Evolutionary conservation across 2,113 vertebrate species (phyloP).

Genomic region (Passer montanus): DNA sequence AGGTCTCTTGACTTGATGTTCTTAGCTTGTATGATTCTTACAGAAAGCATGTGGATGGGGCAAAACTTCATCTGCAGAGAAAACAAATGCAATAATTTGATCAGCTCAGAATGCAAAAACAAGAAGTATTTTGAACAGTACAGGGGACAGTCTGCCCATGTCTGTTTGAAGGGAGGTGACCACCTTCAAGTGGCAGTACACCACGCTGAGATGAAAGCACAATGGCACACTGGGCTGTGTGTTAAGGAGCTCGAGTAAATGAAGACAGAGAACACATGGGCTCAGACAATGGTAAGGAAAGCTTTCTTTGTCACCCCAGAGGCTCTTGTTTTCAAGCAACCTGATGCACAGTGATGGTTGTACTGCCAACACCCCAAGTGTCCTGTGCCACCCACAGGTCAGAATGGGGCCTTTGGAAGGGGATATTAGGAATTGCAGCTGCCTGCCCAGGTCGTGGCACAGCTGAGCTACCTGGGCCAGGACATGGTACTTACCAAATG

Average conservation of each 20-base stretch:
- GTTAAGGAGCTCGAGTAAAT: not conserved
- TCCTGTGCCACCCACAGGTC: not conserved
- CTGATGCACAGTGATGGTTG: not conserved
- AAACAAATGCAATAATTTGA: conserved; percentile 36
- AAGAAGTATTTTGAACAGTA: not conserved
- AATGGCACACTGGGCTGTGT: rapidly evolving
- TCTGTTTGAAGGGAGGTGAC: not conserved
- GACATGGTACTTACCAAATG: not conserved
- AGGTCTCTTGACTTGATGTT: conserved; percentile 69
- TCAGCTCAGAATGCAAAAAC: not conserved
- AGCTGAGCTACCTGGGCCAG: not conserved
- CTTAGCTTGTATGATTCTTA: conserved; percentile 74
- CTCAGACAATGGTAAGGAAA: not conserved
- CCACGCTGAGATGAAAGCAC: rapidly evolving
- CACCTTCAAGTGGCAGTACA: not conserved
- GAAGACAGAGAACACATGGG: not conserved
- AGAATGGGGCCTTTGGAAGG: not conserved
- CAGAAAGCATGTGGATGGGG: conserved; percentile 70
- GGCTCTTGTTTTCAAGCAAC: not conserved
- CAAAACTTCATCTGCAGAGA: conserved; percentile 56
- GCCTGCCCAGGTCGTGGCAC: not conserved
- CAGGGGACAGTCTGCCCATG: not conserved
- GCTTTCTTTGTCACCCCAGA: not conserved
- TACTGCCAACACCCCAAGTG: not conserved
- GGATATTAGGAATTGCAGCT: not conserved